Percentiles rank a stretch among this genome's conserved stretches.
These are phyloP conservation scores for Coregonus clupeaformis DNA, from an alignment of 2,113 vertebrate genomes.

Conservation along the genomic window DNA sequence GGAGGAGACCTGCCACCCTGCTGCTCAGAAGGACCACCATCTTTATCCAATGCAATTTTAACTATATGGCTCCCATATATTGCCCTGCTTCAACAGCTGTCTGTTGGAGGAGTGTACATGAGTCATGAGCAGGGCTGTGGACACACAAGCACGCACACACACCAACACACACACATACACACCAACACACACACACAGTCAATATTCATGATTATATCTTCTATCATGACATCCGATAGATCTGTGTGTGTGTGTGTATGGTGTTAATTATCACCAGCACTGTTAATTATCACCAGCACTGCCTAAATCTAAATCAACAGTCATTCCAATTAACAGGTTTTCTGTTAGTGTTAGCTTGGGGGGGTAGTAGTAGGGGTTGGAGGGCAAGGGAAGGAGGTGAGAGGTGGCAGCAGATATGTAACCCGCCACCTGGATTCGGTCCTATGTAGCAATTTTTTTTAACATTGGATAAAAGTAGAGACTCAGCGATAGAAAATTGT, in stretches of 20 bases:
- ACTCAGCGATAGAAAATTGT: too few species aligned
- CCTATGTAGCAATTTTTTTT: neutral
- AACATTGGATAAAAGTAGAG: too few species aligned
- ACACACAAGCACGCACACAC: neutral
- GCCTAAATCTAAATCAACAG: conserved; percentile 21
- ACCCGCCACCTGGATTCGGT: conserved; percentile 22
- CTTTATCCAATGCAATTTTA: conserved; percentile 27
- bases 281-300: conserved; percentile 39
- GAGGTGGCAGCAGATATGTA: conserved; percentile 11
- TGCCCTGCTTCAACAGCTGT: conserved; percentile 11
- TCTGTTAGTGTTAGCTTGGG: conserved; percentile 1
- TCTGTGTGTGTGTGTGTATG: neutral
- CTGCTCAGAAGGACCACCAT: conserved; percentile 20
- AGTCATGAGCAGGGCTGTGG: neutral
- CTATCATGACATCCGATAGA: neutral
- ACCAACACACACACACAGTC: neutral
- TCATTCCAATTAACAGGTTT: conserved; percentile 45
- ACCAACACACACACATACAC: neutral
- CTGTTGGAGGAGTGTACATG: neutral
- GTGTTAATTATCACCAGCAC: conserved; percentile 36
- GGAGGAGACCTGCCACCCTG: too few species aligned
- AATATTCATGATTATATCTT: neutral
- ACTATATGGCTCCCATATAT: conserved; percentile 11
- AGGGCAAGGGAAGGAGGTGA: neutral
- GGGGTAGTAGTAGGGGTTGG: neutral